phyloP scores from a whole-genome alignment of 2,888 invertebrate species.

The Drosophila histrio region DNA sequence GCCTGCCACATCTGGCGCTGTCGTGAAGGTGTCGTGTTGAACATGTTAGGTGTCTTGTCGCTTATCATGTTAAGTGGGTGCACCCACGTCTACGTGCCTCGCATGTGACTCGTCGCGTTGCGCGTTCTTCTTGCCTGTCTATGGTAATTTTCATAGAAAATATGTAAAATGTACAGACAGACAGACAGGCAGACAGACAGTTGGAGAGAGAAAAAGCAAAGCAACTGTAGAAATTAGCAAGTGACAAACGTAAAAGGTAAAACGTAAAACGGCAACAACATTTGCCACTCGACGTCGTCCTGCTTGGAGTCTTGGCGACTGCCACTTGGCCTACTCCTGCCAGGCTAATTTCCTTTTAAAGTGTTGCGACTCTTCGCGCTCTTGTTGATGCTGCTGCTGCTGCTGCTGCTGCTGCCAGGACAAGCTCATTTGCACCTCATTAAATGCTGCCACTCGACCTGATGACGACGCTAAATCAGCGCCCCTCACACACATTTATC shows the following conservation, averaged over 20 bases:
- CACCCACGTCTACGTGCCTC: constrained; percentile 73
- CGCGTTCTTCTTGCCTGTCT: constrained; percentile 51
- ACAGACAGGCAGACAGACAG: constrained; percentile 20
- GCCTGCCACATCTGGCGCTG: constrained; percentile 59
- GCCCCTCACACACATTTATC: constrained; percentile 9
- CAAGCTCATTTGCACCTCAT: constrained; percentile 82
- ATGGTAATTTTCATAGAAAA: constrained; percentile 77
- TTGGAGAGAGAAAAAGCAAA: constrained; percentile 33
- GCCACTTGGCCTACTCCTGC: constrained; percentile 78
- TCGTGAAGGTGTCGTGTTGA: constrained; percentile 78
- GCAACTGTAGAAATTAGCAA: constrained; percentile 66
- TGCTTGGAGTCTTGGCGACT: constrained; percentile 32
- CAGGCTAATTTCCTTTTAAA: constrained; percentile 78
- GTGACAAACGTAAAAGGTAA: constrained; percentile 51
- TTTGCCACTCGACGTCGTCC: constrained; percentile 62
- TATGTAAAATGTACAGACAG: constrained; percentile 69
- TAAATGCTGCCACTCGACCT: constrained; percentile 78
- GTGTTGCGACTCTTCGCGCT: constrained; percentile 65
- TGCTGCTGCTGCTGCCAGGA: constrained; percentile 50
- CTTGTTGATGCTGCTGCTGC: constrained; percentile 22
- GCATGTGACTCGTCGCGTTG: constrained; percentile 42
- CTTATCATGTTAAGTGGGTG: constrained; percentile 78
- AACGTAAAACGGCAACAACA: constrained; percentile 67
- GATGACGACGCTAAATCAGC: constrained; percentile 63
- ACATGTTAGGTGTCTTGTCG: constrained; percentile 80